Conservation (phyloP, 2,888 invertebrate genomes). For the Xestobium rufovillosum region DNA sequence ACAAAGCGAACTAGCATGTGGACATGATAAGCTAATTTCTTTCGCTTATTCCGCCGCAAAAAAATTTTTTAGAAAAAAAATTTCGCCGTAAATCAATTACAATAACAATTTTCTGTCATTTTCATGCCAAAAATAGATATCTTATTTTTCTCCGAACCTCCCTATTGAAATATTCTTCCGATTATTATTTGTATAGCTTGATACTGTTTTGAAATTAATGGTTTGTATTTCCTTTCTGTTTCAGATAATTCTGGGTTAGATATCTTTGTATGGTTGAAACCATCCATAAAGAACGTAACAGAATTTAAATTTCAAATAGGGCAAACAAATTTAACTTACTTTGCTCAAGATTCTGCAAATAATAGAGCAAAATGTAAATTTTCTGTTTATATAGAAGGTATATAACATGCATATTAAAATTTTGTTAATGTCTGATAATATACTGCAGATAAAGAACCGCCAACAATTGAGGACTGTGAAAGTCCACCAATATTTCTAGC, state of each 20-base stretch:
- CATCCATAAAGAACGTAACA: slow-evolving; percentile 44
- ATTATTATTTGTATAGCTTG: too few species aligned
- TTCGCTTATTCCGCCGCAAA: too few species aligned
- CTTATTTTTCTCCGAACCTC: too few species aligned
- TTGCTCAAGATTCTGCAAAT: slow-evolving; percentile 53
- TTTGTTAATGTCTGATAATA: slow-evolving; percentile 2
- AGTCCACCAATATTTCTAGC: slow-evolving; percentile 48
- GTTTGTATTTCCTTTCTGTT: slow-evolving; percentile 20
- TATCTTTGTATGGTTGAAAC: slow-evolving; percentile 51
- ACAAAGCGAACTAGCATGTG: too few species aligned
- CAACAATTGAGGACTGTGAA: slow-evolving; percentile 51
- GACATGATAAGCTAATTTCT: too few species aligned
- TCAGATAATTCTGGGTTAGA: slow-evolving; percentile 52
- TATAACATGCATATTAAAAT: slow-evolving; percentile 12
- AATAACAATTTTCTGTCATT: too few species aligned
- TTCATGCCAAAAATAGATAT: too few species aligned
- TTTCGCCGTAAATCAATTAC: too few species aligned
- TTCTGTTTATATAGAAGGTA: slow-evolving; percentile 49
- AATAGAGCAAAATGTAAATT: slow-evolving; percentile 57
- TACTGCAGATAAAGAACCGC: slow-evolving; percentile 47
- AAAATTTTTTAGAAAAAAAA: too few species aligned
- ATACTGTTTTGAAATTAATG: slow-evolving; percentile 4
- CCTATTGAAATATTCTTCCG: too few species aligned
- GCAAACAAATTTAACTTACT: slow-evolving; percentile 50
- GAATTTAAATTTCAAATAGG: slow-evolving; percentile 52